phyloP scores from a whole-genome alignment of 2,113 vertebrate genomes.

The Sphaerodactylus townsendi region DNA sequence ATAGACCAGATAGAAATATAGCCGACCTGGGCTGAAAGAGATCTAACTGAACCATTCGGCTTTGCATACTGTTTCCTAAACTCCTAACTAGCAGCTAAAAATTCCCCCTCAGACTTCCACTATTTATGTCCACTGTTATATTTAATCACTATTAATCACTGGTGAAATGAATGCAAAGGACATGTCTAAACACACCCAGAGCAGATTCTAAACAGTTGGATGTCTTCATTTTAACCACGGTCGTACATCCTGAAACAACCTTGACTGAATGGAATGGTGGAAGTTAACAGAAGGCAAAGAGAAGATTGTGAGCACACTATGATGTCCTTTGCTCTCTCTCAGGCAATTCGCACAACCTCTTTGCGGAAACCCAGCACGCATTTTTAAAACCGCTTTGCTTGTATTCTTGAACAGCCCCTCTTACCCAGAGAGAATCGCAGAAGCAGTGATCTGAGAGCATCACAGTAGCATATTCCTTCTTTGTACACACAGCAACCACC shows the following conservation, averaged over 20 bases:
- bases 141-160: neutral
- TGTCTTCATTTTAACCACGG: neutral
- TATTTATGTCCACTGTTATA: neutral
- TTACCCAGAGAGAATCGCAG: constrained; percentile 98
- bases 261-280: neutral
- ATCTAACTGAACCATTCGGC: neutral
- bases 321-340: neutral
- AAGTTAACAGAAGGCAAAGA: neutral
- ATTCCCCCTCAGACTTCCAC: neutral
- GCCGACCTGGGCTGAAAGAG: neutral
- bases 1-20: neutral
- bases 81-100: neutral
- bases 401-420: constrained; percentile 28
- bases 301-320: neutral
- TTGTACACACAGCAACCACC: constrained; percentile 95
- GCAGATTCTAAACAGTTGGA: too few relatives aligned
- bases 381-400: neutral
- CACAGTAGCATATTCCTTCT: constrained; percentile 96
- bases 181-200: neutral
- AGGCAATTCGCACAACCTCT: neutral
- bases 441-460: constrained; percentile 95
- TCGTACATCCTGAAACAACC: neutral
- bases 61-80: neutral
- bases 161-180: neutral
- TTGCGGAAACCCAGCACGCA: neutral